These are phyloP conservation scores for Peromyscus maniculatus DNA, from an alignment of 2,113 vertebrate genomes.

Conservation along the genomic window DNA sequence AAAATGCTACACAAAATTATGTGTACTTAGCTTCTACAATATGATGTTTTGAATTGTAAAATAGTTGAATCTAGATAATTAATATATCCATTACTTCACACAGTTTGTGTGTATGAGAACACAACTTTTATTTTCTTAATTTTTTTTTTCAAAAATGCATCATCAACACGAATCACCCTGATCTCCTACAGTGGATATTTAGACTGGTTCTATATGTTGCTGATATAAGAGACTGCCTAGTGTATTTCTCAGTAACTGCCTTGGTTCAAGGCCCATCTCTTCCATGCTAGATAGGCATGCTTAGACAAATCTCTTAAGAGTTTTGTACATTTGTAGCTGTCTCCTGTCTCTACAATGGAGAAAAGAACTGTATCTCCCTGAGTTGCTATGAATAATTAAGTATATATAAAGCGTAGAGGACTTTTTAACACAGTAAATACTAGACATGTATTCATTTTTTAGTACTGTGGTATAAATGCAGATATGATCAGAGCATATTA, in stretches of 20 bases:
- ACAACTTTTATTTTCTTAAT: background rate
- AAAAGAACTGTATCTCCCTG: background rate
- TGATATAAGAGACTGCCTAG: background rate
- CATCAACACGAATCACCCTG: background rate
- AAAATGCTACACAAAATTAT: background rate
- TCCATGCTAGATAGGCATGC: background rate
- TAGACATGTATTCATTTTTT: background rate
- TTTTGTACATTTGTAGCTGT: background rate
- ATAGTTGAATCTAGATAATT: background rate
- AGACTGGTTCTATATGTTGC: background rate
- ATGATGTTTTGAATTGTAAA: background rate
- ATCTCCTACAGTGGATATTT: background rate
- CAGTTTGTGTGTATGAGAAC: background rate
- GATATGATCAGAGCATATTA: background rate
- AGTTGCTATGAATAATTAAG: background rate
- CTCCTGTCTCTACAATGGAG: slow-evolving; percentile 8
- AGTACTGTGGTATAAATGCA: background rate
- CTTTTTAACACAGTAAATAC: background rate
- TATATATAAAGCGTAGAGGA: background rate
- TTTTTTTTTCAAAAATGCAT: background rate
- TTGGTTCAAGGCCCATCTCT: background rate
- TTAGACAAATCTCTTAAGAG: background rate
- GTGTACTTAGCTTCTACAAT: background rate
- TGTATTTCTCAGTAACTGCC: background rate
- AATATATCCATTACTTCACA: background rate